Evolutionary conservation across 2,113 vertebrate species (phyloP).

Genomic region (Siniperca knerii): DNA sequence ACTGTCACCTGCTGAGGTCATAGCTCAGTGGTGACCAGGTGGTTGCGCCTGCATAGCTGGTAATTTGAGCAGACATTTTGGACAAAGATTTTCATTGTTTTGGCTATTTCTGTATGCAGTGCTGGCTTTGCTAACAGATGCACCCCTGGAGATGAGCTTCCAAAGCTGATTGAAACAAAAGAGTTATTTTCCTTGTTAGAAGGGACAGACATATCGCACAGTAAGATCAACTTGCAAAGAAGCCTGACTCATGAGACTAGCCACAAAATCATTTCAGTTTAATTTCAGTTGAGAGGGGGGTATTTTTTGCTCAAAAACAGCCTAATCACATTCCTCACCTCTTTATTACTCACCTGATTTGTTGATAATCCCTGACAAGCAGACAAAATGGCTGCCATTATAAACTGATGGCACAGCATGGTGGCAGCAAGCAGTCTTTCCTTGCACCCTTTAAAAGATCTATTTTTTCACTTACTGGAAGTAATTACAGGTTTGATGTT

Average conservation of each 20-base stretch:
- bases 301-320: conserved; percentile 36
- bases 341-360: conserved; percentile 55
- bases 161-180: conserved; percentile 53
- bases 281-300: conserved; percentile 30
- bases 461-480: conserved; percentile 21
- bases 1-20: conserved; percentile 56
- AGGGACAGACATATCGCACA: conserved; percentile 26
- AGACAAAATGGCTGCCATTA: conserved; percentile 54
- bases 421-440: conserved; percentile 20
- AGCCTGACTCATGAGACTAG: conserved; percentile 27
- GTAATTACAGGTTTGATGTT: conserved; percentile 52
- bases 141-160: conserved; percentile 38
- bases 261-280: conserved; percentile 28
- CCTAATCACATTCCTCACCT: conserved; percentile 31
- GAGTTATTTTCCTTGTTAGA: conserved; percentile 33
- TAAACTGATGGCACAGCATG: conserved; percentile 50
- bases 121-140: conserved; percentile 38
- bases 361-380: conserved; percentile 40
- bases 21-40: conserved; percentile 22
- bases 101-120: conserved; percentile 20
- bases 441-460: conserved; percentile 12
- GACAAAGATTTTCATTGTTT: conserved; percentile 42
- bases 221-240: conserved; percentile 49
- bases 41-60: conserved; percentile 4
- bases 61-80: conserved; percentile 47